Evolutionary conservation across 2,888 invertebrate genomes (phyloP).

Genomic region (Rugalucina vietnamica): DNA sequence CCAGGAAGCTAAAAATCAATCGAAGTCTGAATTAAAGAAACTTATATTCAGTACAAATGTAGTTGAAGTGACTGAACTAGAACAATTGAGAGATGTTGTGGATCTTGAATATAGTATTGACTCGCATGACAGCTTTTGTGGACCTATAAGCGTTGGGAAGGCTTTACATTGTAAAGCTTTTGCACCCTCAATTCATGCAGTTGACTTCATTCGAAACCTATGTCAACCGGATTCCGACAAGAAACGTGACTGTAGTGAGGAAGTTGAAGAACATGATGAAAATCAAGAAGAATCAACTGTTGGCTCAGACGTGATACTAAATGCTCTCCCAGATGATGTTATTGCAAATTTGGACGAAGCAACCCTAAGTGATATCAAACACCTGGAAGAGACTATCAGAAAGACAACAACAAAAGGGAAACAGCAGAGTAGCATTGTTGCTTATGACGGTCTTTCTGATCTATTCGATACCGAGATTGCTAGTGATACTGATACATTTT

Average conservation of each 20-base stretch:
- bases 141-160: neutral
- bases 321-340: neutral
- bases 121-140: neutral
- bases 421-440: too few relatives aligned
- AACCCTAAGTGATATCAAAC: neutral
- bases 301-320: neutral
- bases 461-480: neutral
- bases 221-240: neutral
- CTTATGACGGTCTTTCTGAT: neutral
- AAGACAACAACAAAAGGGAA: too few relatives aligned
- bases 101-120: neutral
- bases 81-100: neutral
- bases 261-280: neutral
- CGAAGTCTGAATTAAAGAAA: neutral
- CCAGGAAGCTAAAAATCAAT: neutral
- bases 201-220: neutral
- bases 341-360: neutral
- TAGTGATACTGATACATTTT: neutral
- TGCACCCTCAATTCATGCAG: neutral
- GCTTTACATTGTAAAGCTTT: neutral
- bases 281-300: neutral
- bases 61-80: neutral
- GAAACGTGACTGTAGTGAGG: too few relatives aligned
- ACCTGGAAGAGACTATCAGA: neutral
- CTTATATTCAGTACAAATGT: neutral